Percentiles rank a stretch among this genome's conserved stretches.
Conservation (phyloP, 2,797 vertebrate species). For the Pseudopleuronectes americanus region DNA sequence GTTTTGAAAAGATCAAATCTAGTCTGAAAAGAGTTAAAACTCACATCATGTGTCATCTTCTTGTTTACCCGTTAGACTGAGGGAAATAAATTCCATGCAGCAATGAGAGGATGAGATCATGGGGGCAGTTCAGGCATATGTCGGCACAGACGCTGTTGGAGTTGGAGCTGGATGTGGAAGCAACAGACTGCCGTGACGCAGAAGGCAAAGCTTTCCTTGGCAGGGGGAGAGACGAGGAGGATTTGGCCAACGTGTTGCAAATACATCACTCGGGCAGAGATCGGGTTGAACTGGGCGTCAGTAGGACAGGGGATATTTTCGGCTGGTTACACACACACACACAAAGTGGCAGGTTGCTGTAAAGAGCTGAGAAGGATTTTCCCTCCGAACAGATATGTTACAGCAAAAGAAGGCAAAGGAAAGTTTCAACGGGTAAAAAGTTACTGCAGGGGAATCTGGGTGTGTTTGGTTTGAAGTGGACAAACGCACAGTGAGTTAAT, state of each 20-base stretch:
- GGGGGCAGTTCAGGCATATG: conserved; percentile 33
- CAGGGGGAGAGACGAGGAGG: conserved; percentile 23
- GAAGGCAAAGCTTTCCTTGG: conserved; percentile 61
- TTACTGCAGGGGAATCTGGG: not conserved
- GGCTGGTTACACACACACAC: conserved; percentile 30
- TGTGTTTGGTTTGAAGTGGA: conserved; percentile 17
- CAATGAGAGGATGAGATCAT: conserved; percentile 47
- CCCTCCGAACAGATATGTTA: conserved; percentile 37
- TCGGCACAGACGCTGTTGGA: conserved; percentile 38
- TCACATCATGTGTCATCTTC: not conserved
- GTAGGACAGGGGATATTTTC: conserved; percentile 59
- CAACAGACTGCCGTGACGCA: conserved; percentile 57
- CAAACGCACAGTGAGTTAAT: conserved; percentile 1
- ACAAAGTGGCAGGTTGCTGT: conserved; percentile 52
- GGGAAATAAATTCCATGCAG: conserved; percentile 17
- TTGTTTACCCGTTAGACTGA: conserved; percentile 17
- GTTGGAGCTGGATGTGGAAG: conserved; percentile 61
- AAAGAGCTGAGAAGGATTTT: conserved; percentile 62
- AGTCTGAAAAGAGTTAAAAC: not conserved
- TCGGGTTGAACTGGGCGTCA: conserved; percentile 52
- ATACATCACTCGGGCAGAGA: conserved; percentile 38
- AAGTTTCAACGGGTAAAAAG: conserved; percentile 25
- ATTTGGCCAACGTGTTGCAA: conserved; percentile 45
- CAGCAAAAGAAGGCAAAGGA: conserved; percentile 24
- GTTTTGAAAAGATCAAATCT: not conserved